Conservation (phyloP, 1,140 invertebrate species). For the Scaptomyza pallida region DNA sequence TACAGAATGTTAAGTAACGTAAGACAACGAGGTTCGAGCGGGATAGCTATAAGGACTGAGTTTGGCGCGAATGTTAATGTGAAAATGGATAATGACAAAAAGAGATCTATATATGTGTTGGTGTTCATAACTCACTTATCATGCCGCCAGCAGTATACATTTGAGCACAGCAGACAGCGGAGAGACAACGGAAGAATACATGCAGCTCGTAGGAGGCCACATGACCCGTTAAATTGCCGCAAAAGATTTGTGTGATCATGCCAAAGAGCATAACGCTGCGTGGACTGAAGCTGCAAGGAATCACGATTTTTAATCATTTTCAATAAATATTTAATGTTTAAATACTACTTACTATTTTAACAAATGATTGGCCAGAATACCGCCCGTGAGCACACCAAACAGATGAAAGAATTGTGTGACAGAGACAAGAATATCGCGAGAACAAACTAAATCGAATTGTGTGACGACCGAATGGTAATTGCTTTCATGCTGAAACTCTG, state of each 20-base stretch:
- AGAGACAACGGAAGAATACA: conserved; percentile 83
- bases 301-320: background rate
- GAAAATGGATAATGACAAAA: no score
- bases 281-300: conserved; percentile 78
- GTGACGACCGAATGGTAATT: conserved; percentile 80
- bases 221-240: conserved; percentile 83
- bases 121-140: conserved; percentile 79
- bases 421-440: conserved; percentile 84
- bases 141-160: conserved; percentile 84
- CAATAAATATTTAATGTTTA: background rate
- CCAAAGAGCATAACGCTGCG: conserved; percentile 83
- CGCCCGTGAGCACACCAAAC: conserved; percentile 84
- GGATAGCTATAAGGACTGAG: no score
- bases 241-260: conserved; percentile 84
- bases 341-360: conserved; percentile 80
- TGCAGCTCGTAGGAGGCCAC: conserved; percentile 83
- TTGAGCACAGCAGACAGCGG: conserved; percentile 83
- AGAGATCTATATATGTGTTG: no score
- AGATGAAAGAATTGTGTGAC: conserved; percentile 84
- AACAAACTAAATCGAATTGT: conserved; percentile 84
- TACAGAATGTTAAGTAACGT: no score
- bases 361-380: conserved; percentile 82
- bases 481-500: conserved; percentile 71
- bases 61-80: no score
- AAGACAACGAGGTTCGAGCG: no score